Conservation (phyloP, 2,888 invertebrate genomes). For the Pachycephus smyrnensis region DNA sequence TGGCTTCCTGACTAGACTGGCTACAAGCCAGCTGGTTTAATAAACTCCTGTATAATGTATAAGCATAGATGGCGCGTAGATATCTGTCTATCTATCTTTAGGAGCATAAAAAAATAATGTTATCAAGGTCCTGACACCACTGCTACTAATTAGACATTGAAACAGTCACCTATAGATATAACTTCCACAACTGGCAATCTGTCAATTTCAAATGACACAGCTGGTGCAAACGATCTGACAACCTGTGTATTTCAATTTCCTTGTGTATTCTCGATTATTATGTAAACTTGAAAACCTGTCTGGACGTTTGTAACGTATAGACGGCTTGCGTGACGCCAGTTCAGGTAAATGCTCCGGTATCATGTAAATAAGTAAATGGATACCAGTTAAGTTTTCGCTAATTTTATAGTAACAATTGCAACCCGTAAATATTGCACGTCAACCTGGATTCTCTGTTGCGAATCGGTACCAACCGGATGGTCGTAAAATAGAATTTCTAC, state of each 20-base stretch:
- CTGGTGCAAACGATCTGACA: not conserved
- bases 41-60: conserved; percentile 6
- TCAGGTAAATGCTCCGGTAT: not conserved
- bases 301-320: not conserved
- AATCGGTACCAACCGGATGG: not conserved
- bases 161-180: not conserved
- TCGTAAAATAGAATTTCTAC: not conserved
- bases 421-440: not conserved
- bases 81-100: not conserved
- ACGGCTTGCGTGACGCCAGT: not conserved
- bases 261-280: not conserved
- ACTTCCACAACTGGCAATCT: not conserved
- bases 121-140: not conserved
- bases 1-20: not conserved
- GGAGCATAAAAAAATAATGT: not conserved
- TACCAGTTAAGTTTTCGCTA: not conserved
- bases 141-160: not conserved
- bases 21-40: conserved; percentile 15
- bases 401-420: not conserved
- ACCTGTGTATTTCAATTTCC: not conserved
- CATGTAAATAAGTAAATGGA: not conserved
- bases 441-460: not conserved
- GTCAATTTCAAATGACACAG: not conserved
- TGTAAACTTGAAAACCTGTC: not conserved
- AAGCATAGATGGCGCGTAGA: not conserved